Percentiles rank a stretch among this genome's conserved stretches.
phyloP scores from a whole-genome alignment of 1,140 invertebrate species.

The Artemia franciscana region DNA sequence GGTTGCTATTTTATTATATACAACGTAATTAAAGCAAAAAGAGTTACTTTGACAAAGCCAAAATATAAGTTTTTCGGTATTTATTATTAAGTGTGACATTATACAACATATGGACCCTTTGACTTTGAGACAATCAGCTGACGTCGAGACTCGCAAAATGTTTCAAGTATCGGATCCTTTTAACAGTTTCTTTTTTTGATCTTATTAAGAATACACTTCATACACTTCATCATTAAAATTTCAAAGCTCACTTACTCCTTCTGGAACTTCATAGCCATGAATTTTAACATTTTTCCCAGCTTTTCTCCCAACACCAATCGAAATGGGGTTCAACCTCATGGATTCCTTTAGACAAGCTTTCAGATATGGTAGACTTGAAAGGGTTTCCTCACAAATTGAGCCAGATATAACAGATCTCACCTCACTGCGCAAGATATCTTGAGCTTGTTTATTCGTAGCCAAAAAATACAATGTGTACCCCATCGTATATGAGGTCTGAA shows the following conservation, averaged over 20 bases:
- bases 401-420: constrained; percentile 25
- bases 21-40: no score
- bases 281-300: constrained; percentile 47
- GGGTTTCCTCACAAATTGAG: constrained; percentile 28
- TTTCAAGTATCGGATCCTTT: no score
- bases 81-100: no score
- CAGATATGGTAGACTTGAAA: constrained; percentile 38
- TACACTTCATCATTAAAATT: no score
- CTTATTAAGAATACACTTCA: no score
- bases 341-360: constrained; percentile 63
- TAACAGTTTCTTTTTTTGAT: no score
- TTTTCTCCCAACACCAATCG: constrained; percentile 52
- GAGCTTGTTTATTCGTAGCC: constrained; percentile 39
- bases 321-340: constrained; percentile 54
- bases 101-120: no score
- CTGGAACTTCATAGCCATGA: constrained; percentile 56
- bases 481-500: constrained; percentile 52
- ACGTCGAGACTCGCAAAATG: no score
- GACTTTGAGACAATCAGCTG: no score
- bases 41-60: no score
- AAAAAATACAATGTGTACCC: constrained; percentile 61
- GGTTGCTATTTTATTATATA: no score
- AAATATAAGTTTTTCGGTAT: no score
- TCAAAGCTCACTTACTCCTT: constrained; percentile 51
- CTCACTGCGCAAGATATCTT: constrained; percentile 44